These are phyloP conservation scores for Nilaparvata lugens DNA, from an alignment of 1,140 invertebrate species.

Conservation along the genomic window DNA sequence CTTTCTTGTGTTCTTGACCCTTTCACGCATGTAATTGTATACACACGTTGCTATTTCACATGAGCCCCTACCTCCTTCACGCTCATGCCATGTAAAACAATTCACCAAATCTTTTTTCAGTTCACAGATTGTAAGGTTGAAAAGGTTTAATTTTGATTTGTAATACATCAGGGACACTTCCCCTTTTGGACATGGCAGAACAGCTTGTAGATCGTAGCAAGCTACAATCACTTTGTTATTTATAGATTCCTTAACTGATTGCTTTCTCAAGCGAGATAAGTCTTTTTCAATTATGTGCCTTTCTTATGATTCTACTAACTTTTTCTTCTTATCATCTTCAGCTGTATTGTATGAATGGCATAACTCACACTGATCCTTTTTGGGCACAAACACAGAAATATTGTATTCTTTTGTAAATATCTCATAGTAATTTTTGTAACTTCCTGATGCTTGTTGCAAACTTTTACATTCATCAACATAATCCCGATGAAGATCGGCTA, in stretches of 20 bases:
- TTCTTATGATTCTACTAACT: background rate
- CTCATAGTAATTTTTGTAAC: no score
- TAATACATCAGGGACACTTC: constrained; percentile 12
- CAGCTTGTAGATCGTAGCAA: constrained; percentile 12
- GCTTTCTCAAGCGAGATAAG: background rate
- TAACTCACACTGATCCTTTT: constrained; percentile 18
- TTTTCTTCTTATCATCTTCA: background rate
- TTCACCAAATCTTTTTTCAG: constrained; percentile 25
- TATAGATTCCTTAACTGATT: background rate
- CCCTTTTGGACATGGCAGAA: constrained; percentile 1
- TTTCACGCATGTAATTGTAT: constrained; percentile 24
- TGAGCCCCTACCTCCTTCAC: constrained; percentile 33
- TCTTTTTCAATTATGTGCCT: constrained; percentile 6
- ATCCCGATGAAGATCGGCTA: no score
- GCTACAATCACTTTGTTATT: background rate
- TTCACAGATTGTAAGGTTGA: constrained; percentile 38
- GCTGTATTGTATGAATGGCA: background rate
- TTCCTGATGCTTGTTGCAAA: no score
- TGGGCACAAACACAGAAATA: no score
- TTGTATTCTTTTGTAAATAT: no score
- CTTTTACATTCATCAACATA: no score
- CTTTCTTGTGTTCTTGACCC: constrained; percentile 14
- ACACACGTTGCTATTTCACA: constrained; percentile 37
- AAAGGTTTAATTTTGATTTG: constrained; percentile 28
- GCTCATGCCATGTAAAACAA: constrained; percentile 39